phyloP scores from a whole-genome alignment of 1,140 invertebrate species.

The Drosophila equinoxialis region DNA sequence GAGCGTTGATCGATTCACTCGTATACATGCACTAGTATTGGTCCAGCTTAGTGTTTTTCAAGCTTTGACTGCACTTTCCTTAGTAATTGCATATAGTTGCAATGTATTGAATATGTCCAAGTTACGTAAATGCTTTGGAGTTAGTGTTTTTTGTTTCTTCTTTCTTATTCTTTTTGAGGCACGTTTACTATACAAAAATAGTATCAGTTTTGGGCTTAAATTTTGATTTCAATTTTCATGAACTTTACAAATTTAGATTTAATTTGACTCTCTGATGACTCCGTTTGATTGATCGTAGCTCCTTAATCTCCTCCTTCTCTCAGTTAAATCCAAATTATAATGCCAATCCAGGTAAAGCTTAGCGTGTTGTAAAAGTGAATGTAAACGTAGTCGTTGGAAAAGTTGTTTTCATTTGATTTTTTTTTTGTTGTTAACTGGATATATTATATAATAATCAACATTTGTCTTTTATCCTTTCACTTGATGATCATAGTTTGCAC shows the following conservation, averaged over 20 bases:
- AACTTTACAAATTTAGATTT: slow-evolving; percentile 42
- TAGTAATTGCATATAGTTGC: slow-evolving; percentile 44
- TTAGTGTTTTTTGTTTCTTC: slow-evolving; percentile 31
- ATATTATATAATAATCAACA: slow-evolving; percentile 54
- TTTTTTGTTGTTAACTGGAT: slow-evolving; percentile 28
- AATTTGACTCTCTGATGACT: slow-evolving; percentile 35
- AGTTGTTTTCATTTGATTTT: slow-evolving; percentile 45
- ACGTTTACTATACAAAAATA: slow-evolving; percentile 13
- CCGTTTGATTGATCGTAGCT: slow-evolving; percentile 34
- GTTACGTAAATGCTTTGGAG: slow-evolving; percentile 56
- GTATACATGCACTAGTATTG: slow-evolving; percentile 13
- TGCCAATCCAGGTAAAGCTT: slow-evolving; percentile 51
- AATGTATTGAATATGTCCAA: slow-evolving; percentile 36
- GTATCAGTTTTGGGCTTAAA: slow-evolving; percentile 31
- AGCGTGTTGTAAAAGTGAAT: slow-evolving; percentile 28
- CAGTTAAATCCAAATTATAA: slow-evolving; percentile 24
- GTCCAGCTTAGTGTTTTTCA: slow-evolving; percentile 43
- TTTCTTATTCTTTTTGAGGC: slow-evolving; percentile 22
- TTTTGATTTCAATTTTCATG: slow-evolving; percentile 69
- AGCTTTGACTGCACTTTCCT: slow-evolving; percentile 48
- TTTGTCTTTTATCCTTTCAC: slow-evolving; percentile 37
- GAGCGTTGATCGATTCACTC: slow-evolving; percentile 40
- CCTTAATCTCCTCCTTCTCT: slow-evolving; percentile 1
- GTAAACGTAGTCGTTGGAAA: slow-evolving; percentile 56
- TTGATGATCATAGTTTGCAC: slow-evolving; percentile 58